Evolutionary conservation across 2,888 invertebrate species (phyloP), one percentile per base, ranked within the genome.

Genomic region (Leucophenga maculata): DNA sequence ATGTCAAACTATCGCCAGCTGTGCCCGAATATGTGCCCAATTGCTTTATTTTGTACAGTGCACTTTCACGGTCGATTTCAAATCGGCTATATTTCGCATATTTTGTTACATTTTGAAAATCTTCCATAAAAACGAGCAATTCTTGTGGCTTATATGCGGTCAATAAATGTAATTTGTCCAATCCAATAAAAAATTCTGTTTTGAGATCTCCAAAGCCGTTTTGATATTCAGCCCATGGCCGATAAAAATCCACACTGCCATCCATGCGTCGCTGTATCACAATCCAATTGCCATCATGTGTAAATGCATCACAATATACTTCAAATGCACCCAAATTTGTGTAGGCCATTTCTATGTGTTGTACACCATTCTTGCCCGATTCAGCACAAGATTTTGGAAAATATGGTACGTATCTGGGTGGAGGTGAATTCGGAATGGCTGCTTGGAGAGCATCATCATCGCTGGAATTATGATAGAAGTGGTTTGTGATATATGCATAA

Each of bases 171-270:
- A 93, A 87, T 73, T 92, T 91, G 73, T 93, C 92, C 74, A 93
- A 82, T 1, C 93, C 93, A 13, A 93, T 88, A 91, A 93, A 94
- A 83, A 92, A 93, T 81, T 93, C 93, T 0, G 91, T 91, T 0
- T 91, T 90, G 18, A 92, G 86, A 78, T 93, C 92, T 0, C 93
- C 94, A 78, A 94, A 94, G 6, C 94, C 93, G 60, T 89, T 83
- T 75, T 92, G 92, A 82, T 93, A 94, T 68, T 92, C 91, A 0
- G 89, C 83, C 93, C 93, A 93, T 54, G 89, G 85, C 75, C 91
- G 90, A 77, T 90, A 91, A 83, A 93, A 94, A 77, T 93, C 92
- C 79, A 92, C 91, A 0, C 90, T 88, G 0, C 93, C 93, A 74
- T 93, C 92, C 72, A 90, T 90, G 20, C 93, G 90, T 72, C 92